Percentiles rank a stretch among this genome's conserved stretches.
phyloP scores from a whole-genome alignment of 2,113 vertebrate species.

The Neotoma lepida region DNA sequence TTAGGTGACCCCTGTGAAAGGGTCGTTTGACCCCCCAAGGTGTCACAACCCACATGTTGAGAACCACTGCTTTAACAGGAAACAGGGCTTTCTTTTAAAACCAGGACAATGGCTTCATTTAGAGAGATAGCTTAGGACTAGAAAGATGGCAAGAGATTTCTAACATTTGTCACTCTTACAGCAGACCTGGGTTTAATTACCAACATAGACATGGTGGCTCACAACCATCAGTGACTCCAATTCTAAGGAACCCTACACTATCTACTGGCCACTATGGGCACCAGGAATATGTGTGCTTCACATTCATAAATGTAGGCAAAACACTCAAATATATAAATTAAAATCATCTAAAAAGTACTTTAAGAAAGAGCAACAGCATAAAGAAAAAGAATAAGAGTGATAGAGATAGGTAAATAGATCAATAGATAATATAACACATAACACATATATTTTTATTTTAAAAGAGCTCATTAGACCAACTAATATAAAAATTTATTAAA shows the following conservation, averaged over 20 bases:
- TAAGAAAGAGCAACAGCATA: not conserved
- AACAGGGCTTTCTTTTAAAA: not conserved
- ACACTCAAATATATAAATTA: not conserved
- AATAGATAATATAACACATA: not conserved
- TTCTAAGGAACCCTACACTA: not conserved
- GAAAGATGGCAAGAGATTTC: not conserved
- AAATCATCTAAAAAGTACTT: not conserved
- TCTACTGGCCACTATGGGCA: not conserved
- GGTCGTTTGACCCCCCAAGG: not conserved
- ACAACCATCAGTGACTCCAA: not conserved
- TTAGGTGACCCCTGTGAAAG: not conserved
- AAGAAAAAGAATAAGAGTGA: not conserved
- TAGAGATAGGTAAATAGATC: not conserved
- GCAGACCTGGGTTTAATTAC: too few relatives aligned
- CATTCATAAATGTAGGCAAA: not conserved
- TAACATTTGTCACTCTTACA: not conserved
- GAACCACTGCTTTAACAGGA: not conserved
- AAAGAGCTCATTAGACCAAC: not conserved
- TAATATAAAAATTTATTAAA: not conserved
- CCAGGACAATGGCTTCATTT: not conserved
- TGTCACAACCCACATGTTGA: not conserved
- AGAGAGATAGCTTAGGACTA: not conserved
- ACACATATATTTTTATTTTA: not conserved
- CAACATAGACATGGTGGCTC: not conserved
- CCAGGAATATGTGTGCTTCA: not conserved